Base-by-base conservation (phyloP, 2,797 vertebrate genomes). In the Danio tinwini region DNA sequence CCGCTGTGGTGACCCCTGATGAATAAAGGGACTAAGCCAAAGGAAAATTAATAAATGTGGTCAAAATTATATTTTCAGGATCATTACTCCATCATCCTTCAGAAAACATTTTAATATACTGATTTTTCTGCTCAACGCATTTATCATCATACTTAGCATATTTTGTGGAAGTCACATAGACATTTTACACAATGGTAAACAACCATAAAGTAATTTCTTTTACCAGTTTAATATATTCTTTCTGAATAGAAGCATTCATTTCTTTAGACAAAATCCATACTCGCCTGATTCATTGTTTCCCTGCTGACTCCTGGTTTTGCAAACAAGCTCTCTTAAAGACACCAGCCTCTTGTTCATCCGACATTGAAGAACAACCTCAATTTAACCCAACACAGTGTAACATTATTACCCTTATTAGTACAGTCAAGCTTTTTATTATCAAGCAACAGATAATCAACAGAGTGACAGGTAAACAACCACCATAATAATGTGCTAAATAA, bases 291-390 rank as follows among this genome's bases (percentile, higher is more conserved):
- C 87, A 88, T 81, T 86, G 50, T 82, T 76, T 63, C 69, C 78
- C 19, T 42, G 37, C 7, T 83, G 55, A n/a, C 19, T 83, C 85
- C 73, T 86, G 62, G 77, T 58, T 45, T 37, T 49, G 17, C 63
- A 82, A 21, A 81, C 52, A 62, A 87, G 72, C 17, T 86, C 82
- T 85, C 84, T 90, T 74, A 94, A 62, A 63, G 59, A 81, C 42
- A 52, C 64, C 58, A 92, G 88, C 69, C 91, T 92, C 6, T 77
- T 84, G 7, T 88, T 87, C 88, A 92, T 83, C 19, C 92, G 93
- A 69, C 89, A 87, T 10, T 70, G 90, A 52, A 92, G 89, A 84
- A 91, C 83, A 0, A 93, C 87, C 94, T 95, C 82, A 53, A 83
- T 73, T 45, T 82, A 47, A 85, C 44, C 67, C 42, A 63, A 47